A percentile compares a stretch with the other conserved stretches of the same genome.
Evolutionary conservation across 2,888 invertebrate species (phyloP).

Genomic region (Pantelozetes paolii): DNA sequence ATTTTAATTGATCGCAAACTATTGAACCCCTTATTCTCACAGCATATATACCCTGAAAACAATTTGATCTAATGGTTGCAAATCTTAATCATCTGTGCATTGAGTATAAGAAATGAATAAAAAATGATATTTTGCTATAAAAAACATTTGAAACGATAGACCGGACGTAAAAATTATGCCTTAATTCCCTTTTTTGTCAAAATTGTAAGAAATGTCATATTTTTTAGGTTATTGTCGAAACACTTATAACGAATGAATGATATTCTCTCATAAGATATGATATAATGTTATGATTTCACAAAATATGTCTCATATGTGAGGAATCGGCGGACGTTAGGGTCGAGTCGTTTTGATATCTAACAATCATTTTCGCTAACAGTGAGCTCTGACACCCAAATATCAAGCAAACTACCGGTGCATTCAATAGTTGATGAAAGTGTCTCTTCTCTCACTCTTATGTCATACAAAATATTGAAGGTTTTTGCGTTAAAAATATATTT

Average conservation of each 20-base stretch:
- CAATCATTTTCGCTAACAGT: constrained; percentile 29
- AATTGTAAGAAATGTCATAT: constrained; percentile 19
- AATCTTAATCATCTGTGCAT: constrained; percentile 26
- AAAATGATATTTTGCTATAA: neutral
- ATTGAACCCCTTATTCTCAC: neutral
- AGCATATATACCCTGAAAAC: too few species aligned
- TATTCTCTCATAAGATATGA: neutral
- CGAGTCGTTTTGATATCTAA: constrained; percentile 36
- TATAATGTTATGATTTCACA: constrained; percentile 4
- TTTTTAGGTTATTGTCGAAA: constrained; percentile 18
- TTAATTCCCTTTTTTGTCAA: constrained; percentile 31
- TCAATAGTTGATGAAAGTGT: constrained; percentile 36
- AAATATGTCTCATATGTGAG: constrained; percentile 9
- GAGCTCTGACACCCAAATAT: constrained; percentile 32
- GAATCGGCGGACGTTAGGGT: constrained; percentile 31
- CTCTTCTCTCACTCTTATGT: neutral
- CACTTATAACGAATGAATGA: neutral
- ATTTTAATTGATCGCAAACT: neutral
- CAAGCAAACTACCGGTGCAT: constrained; percentile 33
- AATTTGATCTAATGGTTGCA: neutral
- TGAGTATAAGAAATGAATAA: neutral
- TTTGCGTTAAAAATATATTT: neutral
- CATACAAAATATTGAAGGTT: neutral
- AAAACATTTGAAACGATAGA: neutral
- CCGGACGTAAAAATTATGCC: constrained; percentile 36